Percentiles rank a stretch among this genome's conserved stretches.
phyloP scores from a whole-genome alignment of 2,113 vertebrate genomes.

The Halichoerus grypus region DNA sequence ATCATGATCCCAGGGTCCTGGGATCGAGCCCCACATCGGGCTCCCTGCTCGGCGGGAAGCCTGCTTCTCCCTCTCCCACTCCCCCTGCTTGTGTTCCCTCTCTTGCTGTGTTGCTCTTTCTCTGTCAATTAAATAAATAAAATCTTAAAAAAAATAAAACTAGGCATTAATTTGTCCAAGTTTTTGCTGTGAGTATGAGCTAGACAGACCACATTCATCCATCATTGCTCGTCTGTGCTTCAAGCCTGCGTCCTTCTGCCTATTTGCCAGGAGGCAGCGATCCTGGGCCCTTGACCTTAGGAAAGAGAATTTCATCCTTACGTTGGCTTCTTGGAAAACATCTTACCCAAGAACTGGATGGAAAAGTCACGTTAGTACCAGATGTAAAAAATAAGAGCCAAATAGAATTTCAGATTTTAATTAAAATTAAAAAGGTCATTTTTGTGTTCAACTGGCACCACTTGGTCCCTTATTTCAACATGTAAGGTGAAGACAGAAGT shows the following conservation, averaged over 20 bases:
- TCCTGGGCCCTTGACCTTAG: background rate
- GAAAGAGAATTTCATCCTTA: background rate
- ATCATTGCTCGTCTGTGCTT: background rate
- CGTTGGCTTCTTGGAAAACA: background rate
- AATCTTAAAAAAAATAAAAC: too few relatives aligned
- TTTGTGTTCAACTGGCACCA: background rate
- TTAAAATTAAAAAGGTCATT: background rate
- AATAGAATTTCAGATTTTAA: background rate
- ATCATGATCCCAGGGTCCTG: too few relatives aligned
- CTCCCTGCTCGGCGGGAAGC: too few relatives aligned
- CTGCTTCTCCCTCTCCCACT: too few relatives aligned
- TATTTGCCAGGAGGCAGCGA: fast-evolving
- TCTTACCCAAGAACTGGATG: background rate
- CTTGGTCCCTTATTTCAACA: background rate
- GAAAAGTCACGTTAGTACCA: background rate
- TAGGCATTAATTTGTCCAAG: background rate
- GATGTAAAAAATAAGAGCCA: background rate
- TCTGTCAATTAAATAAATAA: too few relatives aligned
- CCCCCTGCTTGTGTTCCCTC: too few relatives aligned
- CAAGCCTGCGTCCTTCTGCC: background rate
- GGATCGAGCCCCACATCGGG: too few relatives aligned
- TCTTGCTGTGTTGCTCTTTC: too few relatives aligned
- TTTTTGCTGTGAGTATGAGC: too few relatives aligned
- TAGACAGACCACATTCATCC: background rate
- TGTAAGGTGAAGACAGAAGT: background rate